A percentile compares a stretch with the other conserved stretches of the same genome.
Conservation (phyloP, 2,113 vertebrate genomes). For the Cochlearius cochlearius region DNA sequence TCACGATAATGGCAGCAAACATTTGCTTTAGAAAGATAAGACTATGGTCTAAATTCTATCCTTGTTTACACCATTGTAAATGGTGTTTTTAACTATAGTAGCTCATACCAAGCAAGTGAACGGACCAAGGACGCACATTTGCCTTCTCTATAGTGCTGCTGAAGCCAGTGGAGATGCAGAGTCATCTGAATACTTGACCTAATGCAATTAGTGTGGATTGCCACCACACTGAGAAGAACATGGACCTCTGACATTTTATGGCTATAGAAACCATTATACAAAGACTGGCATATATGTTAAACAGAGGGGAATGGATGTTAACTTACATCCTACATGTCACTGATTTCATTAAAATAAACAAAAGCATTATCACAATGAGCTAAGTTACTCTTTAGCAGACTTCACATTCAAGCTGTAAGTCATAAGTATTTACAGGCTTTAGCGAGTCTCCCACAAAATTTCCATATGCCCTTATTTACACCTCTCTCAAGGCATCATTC, state of each 20-base stretch:
- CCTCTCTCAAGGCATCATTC: slow-evolving; percentile 74
- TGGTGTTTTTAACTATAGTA: neutral
- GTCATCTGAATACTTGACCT: neutral
- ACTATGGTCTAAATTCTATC: neutral
- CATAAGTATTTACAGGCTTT: slow-evolving; percentile 58
- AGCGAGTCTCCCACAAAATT: slow-evolving; percentile 51
- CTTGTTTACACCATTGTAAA: neutral
- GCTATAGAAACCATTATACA: neutral
- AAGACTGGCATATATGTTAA: neutral
- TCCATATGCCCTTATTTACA: slow-evolving; percentile 75
- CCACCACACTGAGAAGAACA: neutral
- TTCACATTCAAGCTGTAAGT: slow-evolving; percentile 29
- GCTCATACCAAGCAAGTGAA: neutral
- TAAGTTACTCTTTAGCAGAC: slow-evolving; percentile 10
- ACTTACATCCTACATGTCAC: neutral
- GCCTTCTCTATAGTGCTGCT: neutral
- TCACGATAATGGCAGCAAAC: neutral
- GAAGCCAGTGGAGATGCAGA: neutral
- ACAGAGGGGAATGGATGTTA: neutral
- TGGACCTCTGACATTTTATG: neutral
- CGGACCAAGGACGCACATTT: neutral
- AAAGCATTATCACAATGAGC: slow-evolving; percentile 25
- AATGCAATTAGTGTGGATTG: neutral
- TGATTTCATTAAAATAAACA: neutral
- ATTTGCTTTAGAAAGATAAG: slow-evolving; percentile 7